A percentile compares a stretch with the other conserved stretches of the same genome.
phyloP scores from a whole-genome alignment of 2,888 invertebrate genomes.

The Tridacna gigas region DNA sequence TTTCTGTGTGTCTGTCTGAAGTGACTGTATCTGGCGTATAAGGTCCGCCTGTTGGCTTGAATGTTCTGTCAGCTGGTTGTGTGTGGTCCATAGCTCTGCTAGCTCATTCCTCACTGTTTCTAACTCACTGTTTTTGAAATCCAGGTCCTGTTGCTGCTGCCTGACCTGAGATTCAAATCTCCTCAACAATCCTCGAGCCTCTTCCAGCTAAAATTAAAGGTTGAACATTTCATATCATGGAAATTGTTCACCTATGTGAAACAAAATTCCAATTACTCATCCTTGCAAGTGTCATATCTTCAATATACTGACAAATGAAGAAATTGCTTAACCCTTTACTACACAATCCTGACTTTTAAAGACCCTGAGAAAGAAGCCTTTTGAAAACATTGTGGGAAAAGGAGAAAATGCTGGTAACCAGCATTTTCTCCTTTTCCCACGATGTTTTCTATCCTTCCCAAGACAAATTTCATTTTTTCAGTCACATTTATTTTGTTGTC shows the following conservation, averaged over 20 bases:
- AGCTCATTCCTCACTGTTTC: constrained; percentile 81
- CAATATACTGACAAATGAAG: no score
- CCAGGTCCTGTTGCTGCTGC: constrained; percentile 73
- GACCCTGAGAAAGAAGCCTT: not conserved
- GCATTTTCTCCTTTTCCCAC: not conserved
- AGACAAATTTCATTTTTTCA: not conserved
- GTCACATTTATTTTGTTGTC: no score
- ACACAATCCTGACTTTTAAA: no score
- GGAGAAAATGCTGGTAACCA: not conserved
- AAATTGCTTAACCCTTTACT: no score
- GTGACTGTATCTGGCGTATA: constrained; percentile 82
- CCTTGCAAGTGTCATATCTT: no score
- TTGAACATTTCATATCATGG: no score
- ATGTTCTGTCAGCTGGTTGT: constrained; percentile 81
- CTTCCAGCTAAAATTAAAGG: constrained; percentile 65
- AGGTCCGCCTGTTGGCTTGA: constrained; percentile 83
- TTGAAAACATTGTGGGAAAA: constrained; percentile 8
- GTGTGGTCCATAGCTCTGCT: constrained; percentile 80
- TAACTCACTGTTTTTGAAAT: constrained; percentile 79
- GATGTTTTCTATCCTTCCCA: not conserved
- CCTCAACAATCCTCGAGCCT: constrained; percentile 68
- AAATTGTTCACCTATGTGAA: no score
- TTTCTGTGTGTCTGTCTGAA: constrained; percentile 83
- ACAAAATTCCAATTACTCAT: no score
- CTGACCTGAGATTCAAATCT: constrained; percentile 70